phyloP scores from a whole-genome alignment of 2,797 vertebrate genomes.

The Chrysocyon brachyurus region DNA sequence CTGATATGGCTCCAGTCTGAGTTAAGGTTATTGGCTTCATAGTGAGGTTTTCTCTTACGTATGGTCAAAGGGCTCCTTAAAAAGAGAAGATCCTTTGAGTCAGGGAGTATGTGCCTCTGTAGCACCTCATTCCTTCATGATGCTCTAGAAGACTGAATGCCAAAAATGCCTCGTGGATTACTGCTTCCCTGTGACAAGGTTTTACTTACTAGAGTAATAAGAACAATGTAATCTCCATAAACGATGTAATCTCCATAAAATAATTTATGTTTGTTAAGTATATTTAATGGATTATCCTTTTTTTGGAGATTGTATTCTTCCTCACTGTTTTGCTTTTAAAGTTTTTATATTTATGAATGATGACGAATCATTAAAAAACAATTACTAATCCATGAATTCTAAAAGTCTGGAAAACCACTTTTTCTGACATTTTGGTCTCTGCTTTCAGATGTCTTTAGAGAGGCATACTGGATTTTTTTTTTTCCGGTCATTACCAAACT shows the following conservation, averaged over 20 bases:
- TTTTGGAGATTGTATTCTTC: neutral
- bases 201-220: neutral
- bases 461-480: neutral
- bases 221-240: neutral
- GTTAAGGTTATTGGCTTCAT: neutral
- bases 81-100: neutral
- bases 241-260: neutral
- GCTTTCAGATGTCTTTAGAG: slow-evolving; percentile 1
- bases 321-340: neutral
- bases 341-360: slow-evolving; percentile 17
- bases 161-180: neutral
- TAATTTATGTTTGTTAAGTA: slow-evolving; percentile 34
- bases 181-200: neutral
- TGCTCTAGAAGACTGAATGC: neutral
- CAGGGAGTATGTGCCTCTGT: neutral
- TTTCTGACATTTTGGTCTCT: neutral
- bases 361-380: neutral
- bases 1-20: neutral
- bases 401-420: neutral
- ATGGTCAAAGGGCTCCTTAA: neutral
- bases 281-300: neutral
- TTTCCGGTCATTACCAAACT: neutral
- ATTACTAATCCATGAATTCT: neutral
- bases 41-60: neutral
- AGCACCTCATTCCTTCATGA: neutral